Evolutionary conservation across 2,888 invertebrate species (phyloP).

Genomic region (Ditylenchus weischeri): DNA sequence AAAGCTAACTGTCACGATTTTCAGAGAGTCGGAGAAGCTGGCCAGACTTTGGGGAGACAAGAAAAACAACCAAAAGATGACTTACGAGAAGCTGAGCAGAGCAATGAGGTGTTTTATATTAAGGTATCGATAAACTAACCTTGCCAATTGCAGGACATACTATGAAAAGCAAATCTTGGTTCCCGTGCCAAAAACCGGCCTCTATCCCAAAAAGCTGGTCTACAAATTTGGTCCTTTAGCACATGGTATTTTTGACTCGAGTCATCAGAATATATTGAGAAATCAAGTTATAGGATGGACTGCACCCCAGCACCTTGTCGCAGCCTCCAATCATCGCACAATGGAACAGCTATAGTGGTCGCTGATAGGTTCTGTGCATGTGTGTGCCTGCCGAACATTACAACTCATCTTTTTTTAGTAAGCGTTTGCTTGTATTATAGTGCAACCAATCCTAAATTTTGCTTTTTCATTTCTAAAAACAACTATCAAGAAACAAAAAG

Average conservation of each 20-base stretch:
- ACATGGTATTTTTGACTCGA: conserved; percentile 34
- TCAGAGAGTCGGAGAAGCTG: conserved; percentile 73
- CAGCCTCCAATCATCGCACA: conserved; percentile 16
- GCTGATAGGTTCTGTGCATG: too few relatives aligned
- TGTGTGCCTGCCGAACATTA: too few relatives aligned
- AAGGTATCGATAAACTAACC: neutral
- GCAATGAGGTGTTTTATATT: conserved; percentile 68
- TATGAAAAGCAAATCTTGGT: conserved; percentile 60
- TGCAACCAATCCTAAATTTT: too few relatives aligned
- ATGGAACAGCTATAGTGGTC: neutral
- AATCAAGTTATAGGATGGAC: conserved; percentile 6
- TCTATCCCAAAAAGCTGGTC: conserved; percentile 56
- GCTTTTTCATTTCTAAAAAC: too few relatives aligned
- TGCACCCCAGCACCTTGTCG: conserved; percentile 32
- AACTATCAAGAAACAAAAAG: too few relatives aligned
- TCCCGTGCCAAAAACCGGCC: conserved; percentile 61
- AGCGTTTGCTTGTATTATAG: too few relatives aligned
- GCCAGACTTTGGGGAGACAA: conserved; percentile 81
- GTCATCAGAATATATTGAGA: conserved; percentile 1
- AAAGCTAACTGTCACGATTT: too few relatives aligned
- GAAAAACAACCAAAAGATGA: conserved; percentile 84
- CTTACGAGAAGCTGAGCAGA: conserved; percentile 84
- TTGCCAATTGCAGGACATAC: conserved; percentile 59
- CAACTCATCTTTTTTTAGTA: too few relatives aligned
- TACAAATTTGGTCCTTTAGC: conserved; percentile 45